Percentiles rank a stretch among this genome's conserved stretches.
Evolutionary conservation across 2,113 vertebrate species (phyloP).

Genomic region (Ahaetulla prasina): DNA sequence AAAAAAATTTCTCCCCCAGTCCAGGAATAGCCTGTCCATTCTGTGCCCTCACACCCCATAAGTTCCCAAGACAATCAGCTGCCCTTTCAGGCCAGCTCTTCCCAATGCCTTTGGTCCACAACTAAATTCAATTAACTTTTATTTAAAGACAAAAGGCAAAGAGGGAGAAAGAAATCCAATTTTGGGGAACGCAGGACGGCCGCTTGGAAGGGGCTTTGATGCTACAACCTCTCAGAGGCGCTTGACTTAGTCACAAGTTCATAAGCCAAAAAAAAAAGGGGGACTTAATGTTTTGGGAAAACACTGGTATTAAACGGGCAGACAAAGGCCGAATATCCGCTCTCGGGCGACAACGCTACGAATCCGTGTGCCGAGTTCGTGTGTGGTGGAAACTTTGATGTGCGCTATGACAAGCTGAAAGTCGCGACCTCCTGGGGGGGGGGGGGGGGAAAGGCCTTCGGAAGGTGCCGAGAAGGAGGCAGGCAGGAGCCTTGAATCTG

Average conservation of each 20-base stretch:
- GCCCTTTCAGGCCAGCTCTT: constrained; percentile 52
- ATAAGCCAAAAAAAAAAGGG: constrained; percentile 69
- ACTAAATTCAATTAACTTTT: constrained; percentile 75
- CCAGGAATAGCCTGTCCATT: background rate
- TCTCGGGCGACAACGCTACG: constrained; percentile 61
- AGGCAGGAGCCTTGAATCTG: constrained; percentile 68
- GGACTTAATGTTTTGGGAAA: constrained; percentile 73
- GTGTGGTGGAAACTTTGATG: constrained; percentile 79
- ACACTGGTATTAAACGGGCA: constrained; percentile 66
- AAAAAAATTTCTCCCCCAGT: background rate
- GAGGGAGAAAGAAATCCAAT: constrained; percentile 81
- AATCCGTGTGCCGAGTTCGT: constrained; percentile 71
- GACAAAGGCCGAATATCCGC: constrained; percentile 73
- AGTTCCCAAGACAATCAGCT: constrained; percentile 58
- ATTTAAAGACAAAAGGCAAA: constrained; percentile 37
- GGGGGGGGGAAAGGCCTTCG: constrained; percentile 62
- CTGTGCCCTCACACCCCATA: background rate
- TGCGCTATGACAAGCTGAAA: constrained; percentile 70
- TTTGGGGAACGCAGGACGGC: constrained; percentile 67
- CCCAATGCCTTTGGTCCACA: constrained; percentile 66
- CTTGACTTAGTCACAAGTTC: constrained; percentile 80
- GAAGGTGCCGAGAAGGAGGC: constrained; percentile 19
- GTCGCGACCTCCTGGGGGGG: constrained; percentile 64
- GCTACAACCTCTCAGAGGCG: constrained; percentile 69
- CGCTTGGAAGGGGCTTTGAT: constrained; percentile 73